Evolutionary conservation across 2,113 vertebrate genomes (phyloP).

Genomic region (Istiophorus platypterus): DNA sequence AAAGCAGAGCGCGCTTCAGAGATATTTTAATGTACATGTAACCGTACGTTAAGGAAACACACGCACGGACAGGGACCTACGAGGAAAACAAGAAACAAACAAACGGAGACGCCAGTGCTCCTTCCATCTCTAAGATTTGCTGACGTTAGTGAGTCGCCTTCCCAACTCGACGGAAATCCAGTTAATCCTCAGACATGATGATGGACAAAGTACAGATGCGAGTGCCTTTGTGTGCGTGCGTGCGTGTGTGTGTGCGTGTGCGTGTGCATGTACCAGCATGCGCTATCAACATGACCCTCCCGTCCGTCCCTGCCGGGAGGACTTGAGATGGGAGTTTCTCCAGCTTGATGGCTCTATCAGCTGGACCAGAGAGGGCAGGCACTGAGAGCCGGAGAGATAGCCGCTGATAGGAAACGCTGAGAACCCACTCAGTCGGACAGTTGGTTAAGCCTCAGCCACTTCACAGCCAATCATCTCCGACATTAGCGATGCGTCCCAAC

Average conservation of each 20-base stretch:
- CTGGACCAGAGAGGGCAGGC: constrained; percentile 56
- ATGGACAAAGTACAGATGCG: constrained; percentile 6
- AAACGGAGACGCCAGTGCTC: background rate
- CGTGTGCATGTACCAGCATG: background rate
- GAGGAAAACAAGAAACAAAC: no score
- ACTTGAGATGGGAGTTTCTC: constrained; percentile 46
- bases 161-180: constrained; percentile 34
- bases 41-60: background rate
- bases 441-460: constrained; percentile 41
- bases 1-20: background rate
- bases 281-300: constrained; percentile 23
- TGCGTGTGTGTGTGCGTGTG: background rate
- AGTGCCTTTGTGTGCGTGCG: background rate
- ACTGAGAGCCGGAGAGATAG: constrained; percentile 62
- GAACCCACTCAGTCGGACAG: constrained; percentile 47
- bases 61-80: background rate
- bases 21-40: background rate
- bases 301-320: background rate
- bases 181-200: constrained; percentile 39
- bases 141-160: constrained; percentile 25
- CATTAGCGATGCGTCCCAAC: constrained; percentile 49
- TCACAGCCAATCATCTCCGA: constrained; percentile 48
- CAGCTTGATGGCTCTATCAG: constrained; percentile 57
- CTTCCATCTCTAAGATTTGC: constrained; percentile 16
- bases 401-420: constrained; percentile 57